These are phyloP conservation scores for Mya arenaria DNA, from an alignment of 1,140 invertebrate species.

Conservation along the genomic window DNA sequence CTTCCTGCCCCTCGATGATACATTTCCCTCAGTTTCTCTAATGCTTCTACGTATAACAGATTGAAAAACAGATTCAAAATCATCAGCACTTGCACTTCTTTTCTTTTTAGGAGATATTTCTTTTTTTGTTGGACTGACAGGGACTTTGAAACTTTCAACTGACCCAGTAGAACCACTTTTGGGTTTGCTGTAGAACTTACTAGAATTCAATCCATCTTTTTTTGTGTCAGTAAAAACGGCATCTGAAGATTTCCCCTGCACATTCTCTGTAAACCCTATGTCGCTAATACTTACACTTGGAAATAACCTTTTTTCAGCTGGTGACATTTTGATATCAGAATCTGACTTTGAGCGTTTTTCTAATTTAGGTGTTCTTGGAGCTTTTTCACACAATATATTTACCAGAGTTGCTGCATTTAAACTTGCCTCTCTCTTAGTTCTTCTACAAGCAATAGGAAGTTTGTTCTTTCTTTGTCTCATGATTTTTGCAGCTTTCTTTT, in stretches of 20 bases:
- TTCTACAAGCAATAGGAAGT: slow-evolving; percentile 16
- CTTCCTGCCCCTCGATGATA: neutral
- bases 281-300: slow-evolving; percentile 18
- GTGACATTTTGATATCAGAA: slow-evolving; percentile 43
- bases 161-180: too few relatives aligned
- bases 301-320: neutral
- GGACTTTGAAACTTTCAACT: too few relatives aligned
- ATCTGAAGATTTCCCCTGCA: too few relatives aligned
- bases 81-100: slow-evolving; percentile 35
- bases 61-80: slow-evolving; percentile 39
- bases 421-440: slow-evolving; percentile 69
- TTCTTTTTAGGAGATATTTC: slow-evolving; percentile 23
- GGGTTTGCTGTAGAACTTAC: too few relatives aligned
- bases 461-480: slow-evolving; percentile 28
- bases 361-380: slow-evolving; percentile 23
- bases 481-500: slow-evolving; percentile 6
- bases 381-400: slow-evolving; percentile 69
- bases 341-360: slow-evolving; percentile 51
- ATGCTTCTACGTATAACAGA: slow-evolving; percentile 37
- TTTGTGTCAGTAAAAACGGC: too few relatives aligned
- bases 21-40: neutral
- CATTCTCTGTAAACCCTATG: neutral
- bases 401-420: slow-evolving; percentile 67
- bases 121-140: slow-evolving; percentile 37
- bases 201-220: too few relatives aligned